Evolutionary conservation across 2,113 vertebrate species (phyloP), one percentile per base, ranked within the genome.

Genomic region (Psophia crepitans): DNA sequence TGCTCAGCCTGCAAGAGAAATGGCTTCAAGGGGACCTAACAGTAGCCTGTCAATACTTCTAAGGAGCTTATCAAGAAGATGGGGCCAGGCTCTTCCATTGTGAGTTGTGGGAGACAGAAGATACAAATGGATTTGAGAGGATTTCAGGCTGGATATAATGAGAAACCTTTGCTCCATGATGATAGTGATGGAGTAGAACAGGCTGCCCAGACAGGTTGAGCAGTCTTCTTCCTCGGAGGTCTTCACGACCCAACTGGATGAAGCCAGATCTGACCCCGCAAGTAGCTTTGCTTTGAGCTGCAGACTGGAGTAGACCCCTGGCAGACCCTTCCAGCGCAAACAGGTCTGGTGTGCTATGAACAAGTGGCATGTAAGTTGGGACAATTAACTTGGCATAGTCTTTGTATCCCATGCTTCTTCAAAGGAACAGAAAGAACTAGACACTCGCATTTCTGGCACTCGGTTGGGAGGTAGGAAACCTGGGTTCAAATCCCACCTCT

Each of bases 321-420:
- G 21, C 1, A 4, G 11, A 33, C 7, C 37, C 21, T 61, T 78
- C 22, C 20, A 71, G 39, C 23, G 18, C 46, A 33, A n/a, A 23
- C 1, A 0, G 6, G 19, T 48, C 48, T 74, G 14, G 32, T 43
- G 17, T n/a, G 19, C 41, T 27, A 20, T 20, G 12, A 63, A 63
- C 0, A 0, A 64, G n/a, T 15, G 21, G 21, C 32, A 18, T 32
- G 17, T 6, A 35, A 41, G 21, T 14, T 49, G 11, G 17, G 43
- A 26, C 30, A 39, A 39, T 33, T 44, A 22, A 35, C 15, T 28
- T 48, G 41, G 41, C 24, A 11, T 18, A 20, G 4, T 39, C 56
- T 88, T 63, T 63, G 33, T 24, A n/a, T 39, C 20, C 41, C 54
- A 20, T 41, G 28, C 3, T 48, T 80, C 26, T 46, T 44, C 41